Evolutionary conservation across 2,797 vertebrate genomes (phyloP).

Genomic region (Schizopygopsis malacanthus): DNA sequence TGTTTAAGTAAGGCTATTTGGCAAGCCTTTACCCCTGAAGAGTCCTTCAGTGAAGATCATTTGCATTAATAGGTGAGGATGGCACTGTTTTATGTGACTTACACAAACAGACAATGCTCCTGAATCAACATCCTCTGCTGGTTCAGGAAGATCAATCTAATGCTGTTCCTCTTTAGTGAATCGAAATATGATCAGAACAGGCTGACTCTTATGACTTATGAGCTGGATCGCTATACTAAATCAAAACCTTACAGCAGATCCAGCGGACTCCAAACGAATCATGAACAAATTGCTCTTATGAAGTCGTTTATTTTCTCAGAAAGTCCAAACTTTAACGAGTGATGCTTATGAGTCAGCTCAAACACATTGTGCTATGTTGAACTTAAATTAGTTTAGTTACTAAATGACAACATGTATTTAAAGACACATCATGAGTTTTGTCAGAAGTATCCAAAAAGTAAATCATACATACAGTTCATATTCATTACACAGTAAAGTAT

Average conservation of each 20-base stretch:
- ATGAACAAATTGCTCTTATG: background rate
- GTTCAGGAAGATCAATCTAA: background rate
- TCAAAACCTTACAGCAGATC: background rate
- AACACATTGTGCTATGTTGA: background rate
- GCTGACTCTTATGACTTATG: background rate
- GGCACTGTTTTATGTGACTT: background rate
- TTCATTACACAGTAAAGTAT: background rate
- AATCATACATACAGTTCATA: background rate
- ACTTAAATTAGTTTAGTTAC: background rate
- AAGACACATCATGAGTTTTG: background rate
- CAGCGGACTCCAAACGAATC: background rate
- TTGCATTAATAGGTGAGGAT: conserved; percentile 4
- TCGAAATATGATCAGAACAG: too few relatives aligned
- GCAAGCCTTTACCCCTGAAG: background rate
- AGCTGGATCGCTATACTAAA: background rate
- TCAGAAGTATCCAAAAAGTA: background rate
- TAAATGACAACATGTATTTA: background rate
- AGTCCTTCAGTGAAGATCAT: background rate
- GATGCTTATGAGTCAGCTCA: background rate
- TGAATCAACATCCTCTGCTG: background rate
- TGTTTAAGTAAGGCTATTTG: conserved; percentile 5
- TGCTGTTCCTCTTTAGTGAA: background rate
- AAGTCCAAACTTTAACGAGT: background rate
- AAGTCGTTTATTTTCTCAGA: background rate
- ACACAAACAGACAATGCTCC: background rate